A percentile compares a stretch with the other conserved stretches of the same genome.
These are phyloP conservation scores for Drosophila bocki DNA, from an alignment of 1,140 invertebrate species.

Conservation along the genomic window DNA sequence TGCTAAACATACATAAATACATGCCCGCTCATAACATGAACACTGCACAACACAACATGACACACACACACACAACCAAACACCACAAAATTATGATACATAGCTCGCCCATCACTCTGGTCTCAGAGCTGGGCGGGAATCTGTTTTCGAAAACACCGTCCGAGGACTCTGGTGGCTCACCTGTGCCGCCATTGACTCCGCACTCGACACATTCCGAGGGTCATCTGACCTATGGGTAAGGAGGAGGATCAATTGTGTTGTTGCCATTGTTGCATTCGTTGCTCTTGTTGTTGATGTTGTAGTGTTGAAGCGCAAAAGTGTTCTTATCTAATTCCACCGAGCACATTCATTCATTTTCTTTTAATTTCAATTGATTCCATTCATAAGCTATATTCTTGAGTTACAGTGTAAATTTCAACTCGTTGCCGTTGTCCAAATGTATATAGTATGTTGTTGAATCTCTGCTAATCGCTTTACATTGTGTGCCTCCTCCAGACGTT, in stretches of 20 bases:
- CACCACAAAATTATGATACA: slow-evolving; percentile 21
- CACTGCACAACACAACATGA: slow-evolving; percentile 20
- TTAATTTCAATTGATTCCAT: slow-evolving; percentile 19
- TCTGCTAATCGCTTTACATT: not conserved
- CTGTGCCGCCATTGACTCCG: slow-evolving; percentile 85
- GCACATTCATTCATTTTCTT: slow-evolving; percentile 26
- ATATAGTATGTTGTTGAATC: no score
- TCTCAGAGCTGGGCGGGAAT: slow-evolving; percentile 93
- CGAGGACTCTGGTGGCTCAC: slow-evolving; percentile 90
- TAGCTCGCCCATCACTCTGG: slow-evolving; percentile 95
- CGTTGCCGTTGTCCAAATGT: not conserved
- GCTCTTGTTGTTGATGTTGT: slow-evolving; percentile 53
- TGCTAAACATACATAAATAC: slow-evolving; percentile 63
- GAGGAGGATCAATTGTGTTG: slow-evolving; percentile 45
- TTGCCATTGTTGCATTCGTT: slow-evolving; percentile 43
- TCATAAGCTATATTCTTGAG: slow-evolving; percentile 32
- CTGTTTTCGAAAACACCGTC: slow-evolving; percentile 95
- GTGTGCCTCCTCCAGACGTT: slow-evolving; percentile 66
- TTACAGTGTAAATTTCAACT: slow-evolving; percentile 47
- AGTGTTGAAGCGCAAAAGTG: slow-evolving; percentile 38
- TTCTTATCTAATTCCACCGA: slow-evolving; percentile 1
- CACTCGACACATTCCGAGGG: slow-evolving; percentile 85
- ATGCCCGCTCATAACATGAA: slow-evolving; percentile 22
- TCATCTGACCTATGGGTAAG: slow-evolving; percentile 85
- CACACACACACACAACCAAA: slow-evolving; percentile 27